phyloP scores from a whole-genome alignment of 1,140 invertebrate genomes.

The Maniola jurtina region DNA sequence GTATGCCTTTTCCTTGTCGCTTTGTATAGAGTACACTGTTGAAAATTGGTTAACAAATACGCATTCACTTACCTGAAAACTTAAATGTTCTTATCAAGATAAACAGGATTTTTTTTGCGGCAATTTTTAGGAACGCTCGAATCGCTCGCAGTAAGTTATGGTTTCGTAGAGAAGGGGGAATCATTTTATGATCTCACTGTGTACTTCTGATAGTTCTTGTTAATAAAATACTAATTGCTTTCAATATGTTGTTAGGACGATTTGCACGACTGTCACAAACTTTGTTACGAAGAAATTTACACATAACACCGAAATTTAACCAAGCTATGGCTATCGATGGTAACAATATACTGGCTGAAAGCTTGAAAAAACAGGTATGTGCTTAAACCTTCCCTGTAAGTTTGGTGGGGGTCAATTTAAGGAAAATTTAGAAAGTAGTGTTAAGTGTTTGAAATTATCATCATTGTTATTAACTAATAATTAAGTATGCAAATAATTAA shows the following conservation, averaged over 20 bases:
- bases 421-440: background rate
- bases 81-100: conserved; percentile 25
- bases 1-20: conserved; percentile 6
- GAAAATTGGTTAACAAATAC: background rate
- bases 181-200: conserved; percentile 9
- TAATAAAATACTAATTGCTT: conserved; percentile 13
- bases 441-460: too few species aligned
- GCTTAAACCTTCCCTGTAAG: background rate
- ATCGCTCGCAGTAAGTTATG: conserved; percentile 23
- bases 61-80: conserved; percentile 20
- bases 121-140: conserved; percentile 20
- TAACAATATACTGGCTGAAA: conserved; percentile 86
- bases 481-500: too few species aligned
- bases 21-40: background rate
- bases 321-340: conserved; percentile 81
- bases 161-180: conserved; percentile 4
- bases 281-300: conserved; percentile 49
- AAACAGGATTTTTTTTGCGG: conserved; percentile 20
- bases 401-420: conserved; percentile 14
- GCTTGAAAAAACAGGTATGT: conserved; percentile 85
- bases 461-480: too few species aligned
- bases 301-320: conserved; percentile 55
- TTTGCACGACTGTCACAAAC: conserved; percentile 36
- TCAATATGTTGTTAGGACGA: conserved; percentile 57
- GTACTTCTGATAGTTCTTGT: background rate